phyloP scores from a whole-genome alignment of 2,113 vertebrate genomes.

The Setophaga petechia region DNA sequence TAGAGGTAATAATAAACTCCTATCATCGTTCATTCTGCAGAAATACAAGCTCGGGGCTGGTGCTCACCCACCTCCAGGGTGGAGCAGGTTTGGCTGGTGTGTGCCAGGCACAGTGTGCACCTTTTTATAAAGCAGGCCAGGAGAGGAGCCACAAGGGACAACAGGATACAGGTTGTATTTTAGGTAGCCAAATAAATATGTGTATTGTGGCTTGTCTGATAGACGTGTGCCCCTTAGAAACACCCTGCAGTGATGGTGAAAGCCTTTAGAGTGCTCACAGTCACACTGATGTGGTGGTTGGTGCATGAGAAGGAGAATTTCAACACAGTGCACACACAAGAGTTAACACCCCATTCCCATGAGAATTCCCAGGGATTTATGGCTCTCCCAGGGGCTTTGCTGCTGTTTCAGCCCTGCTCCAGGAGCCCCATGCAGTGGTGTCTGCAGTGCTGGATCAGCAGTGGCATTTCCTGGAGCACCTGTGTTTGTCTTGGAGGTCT shows the following conservation, averaged over 20 bases:
- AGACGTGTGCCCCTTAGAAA: not conserved
- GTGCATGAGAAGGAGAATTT: not conserved
- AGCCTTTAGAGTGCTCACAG: not conserved
- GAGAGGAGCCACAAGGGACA: not conserved
- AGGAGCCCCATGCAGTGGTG: not conserved
- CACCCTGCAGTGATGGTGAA: not conserved
- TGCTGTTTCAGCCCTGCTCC: not conserved
- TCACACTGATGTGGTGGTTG: accelerated
- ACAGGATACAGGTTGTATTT: not conserved
- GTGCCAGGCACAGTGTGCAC: not conserved
- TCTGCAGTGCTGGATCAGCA: not conserved
- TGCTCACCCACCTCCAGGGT: not conserved
- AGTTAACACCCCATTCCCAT: not conserved
- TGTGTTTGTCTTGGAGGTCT: constrained; percentile 62
- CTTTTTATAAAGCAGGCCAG: accelerated
- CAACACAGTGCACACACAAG: not conserved
- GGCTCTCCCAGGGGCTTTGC: not conserved
- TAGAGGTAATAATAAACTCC: not conserved
- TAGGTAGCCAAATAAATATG: not conserved
- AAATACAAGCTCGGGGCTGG: not conserved
- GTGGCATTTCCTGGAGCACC: constrained; percentile 51
- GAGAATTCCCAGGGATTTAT: not conserved
- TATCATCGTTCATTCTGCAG: not conserved
- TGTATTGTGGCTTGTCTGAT: not conserved
- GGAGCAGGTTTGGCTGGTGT: not conserved